Conservation (phyloP, 2,888 invertebrate species). For the Rhingia rostrata region DNA sequence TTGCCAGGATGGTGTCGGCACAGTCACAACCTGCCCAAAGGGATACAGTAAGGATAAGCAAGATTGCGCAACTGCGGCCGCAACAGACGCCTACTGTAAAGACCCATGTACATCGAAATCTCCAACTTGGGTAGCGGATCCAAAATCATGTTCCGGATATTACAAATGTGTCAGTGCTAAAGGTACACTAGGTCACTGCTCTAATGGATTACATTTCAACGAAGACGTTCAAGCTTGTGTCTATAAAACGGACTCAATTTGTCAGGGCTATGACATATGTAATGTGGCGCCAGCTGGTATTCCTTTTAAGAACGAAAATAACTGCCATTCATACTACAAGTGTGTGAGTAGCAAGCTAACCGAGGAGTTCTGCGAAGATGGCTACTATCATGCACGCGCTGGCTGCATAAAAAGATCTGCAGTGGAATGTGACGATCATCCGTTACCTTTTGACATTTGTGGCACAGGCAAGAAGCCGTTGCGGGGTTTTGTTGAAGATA, state of each 20-base stretch:
- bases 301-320: constrained; percentile 75
- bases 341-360: constrained; percentile 65
- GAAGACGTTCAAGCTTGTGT: constrained; percentile 69
- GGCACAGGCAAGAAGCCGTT: constrained; percentile 78
- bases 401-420: constrained; percentile 76
- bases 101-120: constrained; percentile 74
- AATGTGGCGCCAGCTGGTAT: constrained; percentile 75
- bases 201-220: constrained; percentile 74
- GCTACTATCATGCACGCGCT: constrained; percentile 75
- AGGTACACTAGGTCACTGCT: constrained; percentile 74
- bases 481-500: constrained; percentile 77
- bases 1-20: constrained; percentile 74
- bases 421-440: constrained; percentile 76
- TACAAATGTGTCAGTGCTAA: constrained; percentile 74
- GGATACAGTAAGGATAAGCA: constrained; percentile 33
- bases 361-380: constrained; percentile 59
- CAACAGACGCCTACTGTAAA: constrained; percentile 76
- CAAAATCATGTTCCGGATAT: constrained; percentile 78
- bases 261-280: constrained; percentile 77
- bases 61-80: constrained; percentile 47
- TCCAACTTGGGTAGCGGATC: constrained; percentile 75
- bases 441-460: constrained; percentile 77
- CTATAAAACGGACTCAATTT: constrained; percentile 74
- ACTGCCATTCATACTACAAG: constrained; percentile 77
- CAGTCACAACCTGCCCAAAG: constrained; percentile 11